Evolutionary conservation across 2,113 vertebrate species (phyloP).

Genomic region (Heptranchias perlo): DNA sequence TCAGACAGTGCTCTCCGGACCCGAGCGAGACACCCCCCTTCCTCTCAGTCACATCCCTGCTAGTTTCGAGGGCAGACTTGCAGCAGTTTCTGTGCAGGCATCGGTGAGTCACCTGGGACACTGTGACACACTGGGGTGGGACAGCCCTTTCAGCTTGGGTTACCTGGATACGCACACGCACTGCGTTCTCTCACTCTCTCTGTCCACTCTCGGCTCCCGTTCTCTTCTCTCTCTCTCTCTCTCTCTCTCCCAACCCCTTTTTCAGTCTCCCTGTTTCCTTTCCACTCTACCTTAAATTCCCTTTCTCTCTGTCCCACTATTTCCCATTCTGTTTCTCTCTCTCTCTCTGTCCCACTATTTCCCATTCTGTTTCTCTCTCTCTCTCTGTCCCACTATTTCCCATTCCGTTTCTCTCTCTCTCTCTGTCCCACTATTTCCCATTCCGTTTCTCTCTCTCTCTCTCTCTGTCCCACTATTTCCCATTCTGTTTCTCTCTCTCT

Average conservation of each 20-base stretch:
- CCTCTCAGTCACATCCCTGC: background rate
- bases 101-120: constrained; percentile 25
- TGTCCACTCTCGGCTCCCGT: background rate
- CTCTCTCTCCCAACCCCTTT: background rate
- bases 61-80: background rate
- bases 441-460: no score
- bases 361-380: background rate
- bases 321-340: background rate
- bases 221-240: background rate
- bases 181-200: background rate
- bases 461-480: background rate
- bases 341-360: background rate
- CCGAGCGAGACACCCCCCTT: background rate
- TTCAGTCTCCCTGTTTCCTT: background rate
- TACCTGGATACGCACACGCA: constrained; percentile 16
- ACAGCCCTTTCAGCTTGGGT: background rate
- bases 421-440: no score
- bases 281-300: background rate
- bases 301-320: no score
- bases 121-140: background rate
- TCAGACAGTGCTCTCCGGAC: background rate
- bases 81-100: background rate
- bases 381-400: no score
- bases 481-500: no score
- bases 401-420: no score